Evolutionary conservation across 2,113 vertebrate genomes (phyloP).

Genomic region (Redunca redunca): DNA sequence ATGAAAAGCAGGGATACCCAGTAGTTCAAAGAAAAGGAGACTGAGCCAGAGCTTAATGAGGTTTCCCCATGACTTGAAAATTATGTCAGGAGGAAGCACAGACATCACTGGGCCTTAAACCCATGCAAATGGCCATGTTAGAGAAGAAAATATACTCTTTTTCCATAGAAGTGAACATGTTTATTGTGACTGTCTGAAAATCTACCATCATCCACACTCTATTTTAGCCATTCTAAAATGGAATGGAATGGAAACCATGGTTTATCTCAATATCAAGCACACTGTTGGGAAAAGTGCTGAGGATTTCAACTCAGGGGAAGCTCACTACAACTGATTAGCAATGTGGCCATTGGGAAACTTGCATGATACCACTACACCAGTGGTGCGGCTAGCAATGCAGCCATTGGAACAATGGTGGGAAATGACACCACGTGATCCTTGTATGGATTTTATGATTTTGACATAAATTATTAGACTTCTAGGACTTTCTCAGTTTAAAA

Average conservation of each 20-base stretch:
- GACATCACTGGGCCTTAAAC: not conserved
- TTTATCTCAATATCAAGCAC: not conserved
- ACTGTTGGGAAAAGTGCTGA: not conserved
- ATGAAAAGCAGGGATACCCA: not conserved
- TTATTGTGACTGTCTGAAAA: not conserved
- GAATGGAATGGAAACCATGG: not conserved
- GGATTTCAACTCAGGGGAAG: not conserved
- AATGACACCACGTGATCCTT: not conserved
- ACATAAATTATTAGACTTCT: not conserved
- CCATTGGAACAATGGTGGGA: not conserved
- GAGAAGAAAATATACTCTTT: not conserved
- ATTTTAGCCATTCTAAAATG: not conserved
- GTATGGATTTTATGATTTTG: not conserved
- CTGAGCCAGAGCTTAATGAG: not conserved
- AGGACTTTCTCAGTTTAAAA: not conserved
- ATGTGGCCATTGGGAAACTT: conserved; percentile 90
- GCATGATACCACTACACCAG: conserved; percentile 79
- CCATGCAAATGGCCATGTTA: not conserved
- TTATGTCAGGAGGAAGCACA: not conserved
- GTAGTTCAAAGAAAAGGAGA: not conserved
- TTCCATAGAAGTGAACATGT: not conserved
- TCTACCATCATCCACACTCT: not conserved
- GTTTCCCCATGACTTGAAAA: not conserved
- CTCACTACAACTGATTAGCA: not conserved
- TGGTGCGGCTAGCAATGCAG: not conserved